Evolutionary conservation across 2,797 vertebrate genomes (phyloP).

Genomic region (Schizopygopsis pylzovi): DNA sequence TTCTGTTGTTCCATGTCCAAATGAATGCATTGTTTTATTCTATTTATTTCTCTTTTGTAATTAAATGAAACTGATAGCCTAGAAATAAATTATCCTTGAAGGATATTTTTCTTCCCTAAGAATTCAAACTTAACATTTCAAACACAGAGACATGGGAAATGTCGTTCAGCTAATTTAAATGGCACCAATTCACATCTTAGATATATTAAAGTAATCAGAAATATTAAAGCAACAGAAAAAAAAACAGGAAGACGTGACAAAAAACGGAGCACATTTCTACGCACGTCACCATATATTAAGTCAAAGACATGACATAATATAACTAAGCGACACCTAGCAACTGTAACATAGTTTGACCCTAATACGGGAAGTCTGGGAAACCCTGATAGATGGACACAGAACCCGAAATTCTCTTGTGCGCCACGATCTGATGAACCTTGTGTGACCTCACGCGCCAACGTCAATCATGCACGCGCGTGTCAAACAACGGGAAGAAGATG

Average conservation of each 20-base stretch:
- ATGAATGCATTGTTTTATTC: background rate
- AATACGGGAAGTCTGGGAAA: slow-evolving; percentile 4
- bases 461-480: background rate
- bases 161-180: background rate
- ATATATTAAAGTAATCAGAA: background rate
- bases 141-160: background rate
- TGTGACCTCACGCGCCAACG: background rate
- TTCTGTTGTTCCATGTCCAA: background rate
- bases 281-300: background rate
- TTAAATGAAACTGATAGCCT: background rate
- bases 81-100: background rate
- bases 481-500: background rate
- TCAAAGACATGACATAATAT: background rate
- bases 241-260: too few species aligned
- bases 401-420: background rate
- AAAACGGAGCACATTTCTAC: background rate
- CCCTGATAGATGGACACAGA: background rate
- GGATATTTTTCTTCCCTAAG: background rate
- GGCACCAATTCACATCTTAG: background rate
- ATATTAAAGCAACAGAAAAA: background rate
- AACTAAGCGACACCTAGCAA: background rate
- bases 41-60: background rate
- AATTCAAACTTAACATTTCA: background rate
- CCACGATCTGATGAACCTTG: background rate
- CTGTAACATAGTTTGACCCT: background rate